Base-by-base conservation (phyloP, 2,113 vertebrate genomes). In the Phocoena sinus region DNA sequence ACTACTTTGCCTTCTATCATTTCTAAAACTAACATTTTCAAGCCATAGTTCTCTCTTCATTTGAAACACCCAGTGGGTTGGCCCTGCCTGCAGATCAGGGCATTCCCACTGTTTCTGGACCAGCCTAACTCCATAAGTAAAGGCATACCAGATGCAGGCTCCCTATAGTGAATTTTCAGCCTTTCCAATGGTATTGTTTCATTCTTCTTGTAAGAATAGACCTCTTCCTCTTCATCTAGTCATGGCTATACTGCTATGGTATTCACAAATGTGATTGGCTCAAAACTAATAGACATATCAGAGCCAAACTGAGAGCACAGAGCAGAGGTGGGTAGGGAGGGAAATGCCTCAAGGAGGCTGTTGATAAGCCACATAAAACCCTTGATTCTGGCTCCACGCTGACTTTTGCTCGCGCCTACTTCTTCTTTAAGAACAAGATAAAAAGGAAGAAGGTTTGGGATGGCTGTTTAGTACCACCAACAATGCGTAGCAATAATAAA, bases 361-460 rank as follows among this genome's bases (percentile, higher is more conserved):
- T 47, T 41, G 47, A 87, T 53, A 63, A 47, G 21, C n/a, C 56
- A 62, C 33, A 79, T n/a, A 82, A 82, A 63, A 36, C 41, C 44
- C 23, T 80, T 41, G 12, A 50, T 38, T 44, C 6, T 83, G 21
- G n/a, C 50, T 76, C n/a, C 26, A 62, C 36, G 8, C n/a, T 68
- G 33, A 65, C 63, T 82, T 90, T 89, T 67, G n/a, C 58, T 92
- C 67, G 6, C 14, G 65, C 65, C 33, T 77, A 68, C 89, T 87
- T 95, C 53, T 87, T 92, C 62, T 95, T 92, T 63, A 84, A 92
- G 84, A 86, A 94, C 21, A 71, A 44, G n/a, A 73, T 70, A 65
- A 84, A 77, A 89, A 71, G 80, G 28, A 89, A 63, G 76, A 74
- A 65, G 70, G 14, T 58, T 63, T 67, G 44, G 60, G 25, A n/a